Percentiles rank a stretch among this genome's conserved stretches.
Evolutionary conservation across 2,797 vertebrate genomes (phyloP).

Genomic region (Sebastes wilsoni): DNA sequence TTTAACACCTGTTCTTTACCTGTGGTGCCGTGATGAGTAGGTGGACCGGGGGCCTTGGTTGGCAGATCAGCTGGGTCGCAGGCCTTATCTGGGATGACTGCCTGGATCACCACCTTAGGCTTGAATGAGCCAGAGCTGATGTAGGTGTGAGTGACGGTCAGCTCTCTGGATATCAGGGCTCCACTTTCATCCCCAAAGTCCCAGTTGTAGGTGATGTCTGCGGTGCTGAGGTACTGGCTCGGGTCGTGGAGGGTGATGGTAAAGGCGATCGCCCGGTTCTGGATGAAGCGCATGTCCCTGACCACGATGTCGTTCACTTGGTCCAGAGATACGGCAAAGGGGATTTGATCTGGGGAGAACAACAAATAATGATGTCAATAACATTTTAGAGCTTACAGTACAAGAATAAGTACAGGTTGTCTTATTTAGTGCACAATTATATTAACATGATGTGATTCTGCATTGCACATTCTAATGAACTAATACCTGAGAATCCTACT

Average conservation of each 20-base stretch:
- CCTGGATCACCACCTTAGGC: constrained; percentile 89
- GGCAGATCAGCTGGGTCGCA: constrained; percentile 73
- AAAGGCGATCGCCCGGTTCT: constrained; percentile 90
- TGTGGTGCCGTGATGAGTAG: constrained; percentile 51
- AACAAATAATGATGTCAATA: background rate
- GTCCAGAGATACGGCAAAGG: constrained; percentile 86
- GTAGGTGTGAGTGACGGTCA: constrained; percentile 91
- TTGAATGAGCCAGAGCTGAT: constrained; percentile 80
- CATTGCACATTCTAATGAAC: background rate
- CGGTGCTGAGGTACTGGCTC: constrained; percentile 86
- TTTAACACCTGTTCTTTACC: constrained; percentile 48
- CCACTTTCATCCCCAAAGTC: constrained; percentile 93
- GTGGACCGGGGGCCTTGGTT: constrained; percentile 46
- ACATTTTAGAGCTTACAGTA: background rate
- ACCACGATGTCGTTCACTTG: constrained; percentile 85
- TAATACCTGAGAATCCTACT: background rate
- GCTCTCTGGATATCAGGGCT: constrained; percentile 89
- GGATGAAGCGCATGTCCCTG: constrained; percentile 85
- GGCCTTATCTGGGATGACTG: constrained; percentile 87
- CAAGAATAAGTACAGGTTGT: background rate
- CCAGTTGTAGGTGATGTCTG: constrained; percentile 94
- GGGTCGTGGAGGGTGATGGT: constrained; percentile 90
- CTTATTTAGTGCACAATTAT: background rate
- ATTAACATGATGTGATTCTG: background rate
- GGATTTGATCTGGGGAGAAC: constrained; percentile 89